A percentile compares a stretch with the other conserved stretches of the same genome.
Evolutionary conservation across 2,888 invertebrate genomes (phyloP).

Genomic region (Rotaria sp.): DNA sequence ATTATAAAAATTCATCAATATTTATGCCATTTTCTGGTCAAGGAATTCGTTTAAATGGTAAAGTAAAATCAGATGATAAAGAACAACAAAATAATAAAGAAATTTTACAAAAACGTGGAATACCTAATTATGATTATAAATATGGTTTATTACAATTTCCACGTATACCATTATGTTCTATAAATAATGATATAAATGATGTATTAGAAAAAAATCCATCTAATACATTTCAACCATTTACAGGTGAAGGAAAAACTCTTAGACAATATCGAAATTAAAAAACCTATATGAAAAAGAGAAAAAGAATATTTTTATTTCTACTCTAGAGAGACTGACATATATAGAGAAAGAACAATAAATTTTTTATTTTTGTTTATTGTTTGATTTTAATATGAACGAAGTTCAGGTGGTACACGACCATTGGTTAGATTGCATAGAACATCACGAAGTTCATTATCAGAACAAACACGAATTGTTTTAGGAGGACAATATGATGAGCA

Average conservation of each 20-base stretch:
- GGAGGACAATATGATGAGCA: background rate
- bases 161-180: background rate
- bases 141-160: slow-evolving; percentile 34
- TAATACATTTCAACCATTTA: background rate
- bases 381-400: background rate
- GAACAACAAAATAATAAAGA: background rate
- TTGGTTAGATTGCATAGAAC: background rate
- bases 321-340: background rate
- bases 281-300: background rate
- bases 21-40: background rate
- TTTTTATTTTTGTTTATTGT: background rate
- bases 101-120: background rate
- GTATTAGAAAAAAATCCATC: background rate
- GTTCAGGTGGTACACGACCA: background rate
- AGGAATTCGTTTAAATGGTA: background rate
- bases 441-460: background rate
- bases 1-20: background rate
- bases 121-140: slow-evolving; percentile 38
- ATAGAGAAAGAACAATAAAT: background rate
- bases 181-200: background rate
- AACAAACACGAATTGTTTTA: background rate
- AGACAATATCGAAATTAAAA: background rate
- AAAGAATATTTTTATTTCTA: background rate
- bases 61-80: background rate
- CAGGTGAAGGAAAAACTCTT: slow-evolving; percentile 20